A percentile compares a stretch with the other conserved stretches of the same genome.
These are phyloP conservation scores for Periophthalmus modestus DNA, from an alignment of 2,113 vertebrate species.

Conservation along the genomic window DNA sequence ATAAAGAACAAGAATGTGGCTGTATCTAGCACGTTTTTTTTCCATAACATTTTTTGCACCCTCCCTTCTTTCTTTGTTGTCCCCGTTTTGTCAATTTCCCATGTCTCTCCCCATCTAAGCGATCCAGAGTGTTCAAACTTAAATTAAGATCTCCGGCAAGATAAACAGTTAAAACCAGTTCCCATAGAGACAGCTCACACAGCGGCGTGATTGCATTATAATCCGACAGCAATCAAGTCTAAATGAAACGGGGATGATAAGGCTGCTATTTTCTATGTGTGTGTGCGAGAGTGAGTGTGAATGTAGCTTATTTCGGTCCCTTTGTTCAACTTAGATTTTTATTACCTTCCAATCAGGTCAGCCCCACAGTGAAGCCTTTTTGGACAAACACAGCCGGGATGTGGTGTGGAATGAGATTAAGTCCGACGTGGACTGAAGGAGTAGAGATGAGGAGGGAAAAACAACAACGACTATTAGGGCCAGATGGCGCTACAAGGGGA, in stretches of 20 bases:
- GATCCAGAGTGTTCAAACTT: slow-evolving; percentile 99
- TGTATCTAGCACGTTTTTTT: slow-evolving; percentile 85
- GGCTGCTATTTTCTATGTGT: slow-evolving; percentile 90
- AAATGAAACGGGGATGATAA: slow-evolving; percentile 99
- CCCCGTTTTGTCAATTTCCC: slow-evolving; percentile 89
- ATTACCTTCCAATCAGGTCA: slow-evolving; percentile 98
- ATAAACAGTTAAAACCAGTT: slow-evolving; percentile 99
- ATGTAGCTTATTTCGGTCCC: slow-evolving; percentile 71
- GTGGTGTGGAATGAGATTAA: slow-evolving; percentile 70
- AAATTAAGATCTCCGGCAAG: slow-evolving; percentile 99
- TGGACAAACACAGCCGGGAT: slow-evolving; percentile 93
- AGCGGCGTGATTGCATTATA: slow-evolving; percentile 99
- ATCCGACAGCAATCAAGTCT: slow-evolving; percentile 99
- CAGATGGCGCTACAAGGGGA: neutral
- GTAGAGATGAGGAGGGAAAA: slow-evolving; percentile 18
- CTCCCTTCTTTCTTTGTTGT: slow-evolving; percentile 51
- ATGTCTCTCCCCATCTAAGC: slow-evolving; percentile 99
- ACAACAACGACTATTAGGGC: slow-evolving; percentile 11
- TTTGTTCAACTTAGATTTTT: slow-evolving; percentile 93
- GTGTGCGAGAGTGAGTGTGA: slow-evolving; percentile 39
- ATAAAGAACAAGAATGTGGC: slow-evolving; percentile 95
- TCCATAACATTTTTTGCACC: slow-evolving; percentile 70
- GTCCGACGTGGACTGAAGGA: slow-evolving; percentile 29
- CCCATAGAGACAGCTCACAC: slow-evolving; percentile 99
- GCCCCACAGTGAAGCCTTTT: slow-evolving; percentile 87